Evolutionary conservation across 1,140 invertebrate species (phyloP).

Genomic region (Drosophila parvula): DNA sequence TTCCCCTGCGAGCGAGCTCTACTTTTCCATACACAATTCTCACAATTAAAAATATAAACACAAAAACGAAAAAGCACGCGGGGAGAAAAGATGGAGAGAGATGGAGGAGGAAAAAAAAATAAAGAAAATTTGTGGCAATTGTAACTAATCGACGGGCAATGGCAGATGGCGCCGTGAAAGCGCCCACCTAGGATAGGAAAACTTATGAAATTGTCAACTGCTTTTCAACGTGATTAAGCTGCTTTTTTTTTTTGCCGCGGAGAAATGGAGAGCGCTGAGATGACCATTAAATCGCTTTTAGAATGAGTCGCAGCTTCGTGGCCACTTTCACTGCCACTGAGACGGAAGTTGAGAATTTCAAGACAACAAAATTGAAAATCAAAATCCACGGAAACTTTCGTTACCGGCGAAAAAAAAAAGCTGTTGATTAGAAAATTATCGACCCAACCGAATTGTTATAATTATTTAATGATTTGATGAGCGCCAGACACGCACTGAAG

Average conservation of each 20-base stretch:
- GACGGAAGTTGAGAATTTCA: slow-evolving; percentile 55
- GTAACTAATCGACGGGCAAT: slow-evolving; percentile 75
- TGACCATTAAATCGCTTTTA: slow-evolving; percentile 70
- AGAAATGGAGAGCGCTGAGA: slow-evolving; percentile 29
- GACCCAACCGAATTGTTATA: slow-evolving; percentile 26
- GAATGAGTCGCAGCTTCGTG: slow-evolving; percentile 46
- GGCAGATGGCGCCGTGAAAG: slow-evolving; percentile 70
- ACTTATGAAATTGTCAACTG: slow-evolving; percentile 80
- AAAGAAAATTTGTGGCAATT: slow-evolving; percentile 77
- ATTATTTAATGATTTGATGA: slow-evolving; percentile 62
- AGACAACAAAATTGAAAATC: slow-evolving; percentile 27
- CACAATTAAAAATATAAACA: slow-evolving; percentile 74
- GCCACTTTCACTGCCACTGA: slow-evolving; percentile 60
- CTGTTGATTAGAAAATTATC: slow-evolving; percentile 68
- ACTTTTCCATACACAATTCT: slow-evolving; percentile 71
- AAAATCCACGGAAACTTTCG: slow-evolving; percentile 50
- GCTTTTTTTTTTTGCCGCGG: slow-evolving; percentile 43
- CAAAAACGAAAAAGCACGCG: slow-evolving; percentile 60
- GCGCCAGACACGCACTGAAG: slow-evolving; percentile 30
- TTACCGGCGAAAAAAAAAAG: slow-evolving; percentile 41
- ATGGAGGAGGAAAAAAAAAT: slow-evolving; percentile 23
- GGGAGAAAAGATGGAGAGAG: slow-evolving; percentile 33
- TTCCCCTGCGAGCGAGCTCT: slow-evolving; percentile 51
- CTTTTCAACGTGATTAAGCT: slow-evolving; percentile 77
- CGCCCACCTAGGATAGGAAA: slow-evolving; percentile 68